phyloP scores from a whole-genome alignment of 1,140 invertebrate genomes.

The Diprion similis region DNA sequence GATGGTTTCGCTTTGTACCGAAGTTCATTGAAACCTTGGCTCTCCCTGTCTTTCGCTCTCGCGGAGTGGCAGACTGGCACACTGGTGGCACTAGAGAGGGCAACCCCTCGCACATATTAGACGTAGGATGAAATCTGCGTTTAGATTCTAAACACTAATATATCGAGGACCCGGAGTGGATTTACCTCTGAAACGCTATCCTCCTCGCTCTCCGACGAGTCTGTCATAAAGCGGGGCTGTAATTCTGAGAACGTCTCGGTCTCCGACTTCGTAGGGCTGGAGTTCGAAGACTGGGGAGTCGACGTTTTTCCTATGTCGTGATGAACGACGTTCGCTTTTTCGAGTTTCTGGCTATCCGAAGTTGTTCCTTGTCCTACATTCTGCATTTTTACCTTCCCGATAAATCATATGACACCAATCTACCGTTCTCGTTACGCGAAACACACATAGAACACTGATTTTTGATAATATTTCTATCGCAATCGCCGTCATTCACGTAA shows the following conservation, averaged over 20 bases:
- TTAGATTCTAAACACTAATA: not conserved
- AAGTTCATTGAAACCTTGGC: slow-evolving; percentile 4
- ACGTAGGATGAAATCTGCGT: not conserved
- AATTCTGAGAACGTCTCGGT: slow-evolving; percentile 78
- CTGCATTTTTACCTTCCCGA: slow-evolving; percentile 81
- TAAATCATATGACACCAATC: slow-evolving; percentile 69
- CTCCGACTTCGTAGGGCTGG: slow-evolving; percentile 77
- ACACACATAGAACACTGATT: slow-evolving; percentile 45
- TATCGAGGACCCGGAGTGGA: not conserved
- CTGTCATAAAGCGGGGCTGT: slow-evolving; percentile 83
- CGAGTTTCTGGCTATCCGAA: slow-evolving; percentile 79
- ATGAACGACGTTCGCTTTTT: slow-evolving; percentile 67
- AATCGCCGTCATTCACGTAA: slow-evolving; percentile 72
- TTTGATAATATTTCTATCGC: slow-evolving; percentile 47
- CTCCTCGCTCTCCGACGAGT: slow-evolving; percentile 90
- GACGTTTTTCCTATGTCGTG: slow-evolving; percentile 68
- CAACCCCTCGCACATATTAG: not conserved
- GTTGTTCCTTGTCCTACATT: slow-evolving; percentile 79
- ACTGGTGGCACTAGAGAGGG: slow-evolving; percentile 13
- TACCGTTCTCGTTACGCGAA: slow-evolving; percentile 61
- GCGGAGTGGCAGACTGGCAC: not conserved
- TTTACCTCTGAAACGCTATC: slow-evolving; percentile 91
- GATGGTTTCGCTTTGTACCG: not conserved
- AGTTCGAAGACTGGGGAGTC: slow-evolving; percentile 69
- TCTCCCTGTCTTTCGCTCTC: slow-evolving; percentile 1